These are phyloP conservation scores for Heliocidaris tuberculata DNA, from an alignment of 35 echinoderm and acorn worm species.

Conservation along the genomic window DNA sequence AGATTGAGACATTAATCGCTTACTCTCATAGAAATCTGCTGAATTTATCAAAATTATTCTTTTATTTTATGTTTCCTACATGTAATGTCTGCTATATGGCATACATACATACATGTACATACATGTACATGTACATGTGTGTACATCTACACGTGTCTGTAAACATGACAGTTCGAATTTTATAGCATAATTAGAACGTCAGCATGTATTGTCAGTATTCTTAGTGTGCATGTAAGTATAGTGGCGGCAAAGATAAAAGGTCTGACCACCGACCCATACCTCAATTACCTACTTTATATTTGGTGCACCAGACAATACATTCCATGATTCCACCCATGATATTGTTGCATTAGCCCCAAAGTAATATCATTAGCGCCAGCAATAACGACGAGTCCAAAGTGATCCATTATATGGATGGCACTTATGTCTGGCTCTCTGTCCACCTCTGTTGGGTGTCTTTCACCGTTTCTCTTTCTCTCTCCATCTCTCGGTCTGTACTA, in stretches of 20 bases:
- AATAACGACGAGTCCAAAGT: neutral
- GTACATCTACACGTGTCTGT: no score
- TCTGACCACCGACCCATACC: no score
- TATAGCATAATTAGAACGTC: neutral
- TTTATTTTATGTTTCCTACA: no score
- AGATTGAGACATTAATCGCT: no score
- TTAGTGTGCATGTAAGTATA: neutral
- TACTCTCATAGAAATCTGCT: no score
- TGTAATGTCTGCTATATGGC: no score
- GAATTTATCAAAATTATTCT: no score
- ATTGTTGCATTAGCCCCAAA: neutral
- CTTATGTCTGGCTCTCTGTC: neutral
- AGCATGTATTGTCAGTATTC: neutral
- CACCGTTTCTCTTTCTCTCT: neutral
- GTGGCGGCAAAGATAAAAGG: neutral
- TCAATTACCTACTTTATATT: neutral
- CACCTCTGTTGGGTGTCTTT: neutral
- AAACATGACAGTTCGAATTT: neutral
- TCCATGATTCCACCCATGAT: neutral
- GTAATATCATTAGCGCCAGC: neutral
- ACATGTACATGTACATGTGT: no score
- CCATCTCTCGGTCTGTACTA: neutral
- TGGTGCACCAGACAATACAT: neutral
- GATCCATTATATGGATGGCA: neutral
- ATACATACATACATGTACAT: no score